Evolutionary conservation across 2,888 invertebrate genomes (phyloP), one percentile per base, ranked within the genome.

Genomic region (Polyommatus icarus): DNA sequence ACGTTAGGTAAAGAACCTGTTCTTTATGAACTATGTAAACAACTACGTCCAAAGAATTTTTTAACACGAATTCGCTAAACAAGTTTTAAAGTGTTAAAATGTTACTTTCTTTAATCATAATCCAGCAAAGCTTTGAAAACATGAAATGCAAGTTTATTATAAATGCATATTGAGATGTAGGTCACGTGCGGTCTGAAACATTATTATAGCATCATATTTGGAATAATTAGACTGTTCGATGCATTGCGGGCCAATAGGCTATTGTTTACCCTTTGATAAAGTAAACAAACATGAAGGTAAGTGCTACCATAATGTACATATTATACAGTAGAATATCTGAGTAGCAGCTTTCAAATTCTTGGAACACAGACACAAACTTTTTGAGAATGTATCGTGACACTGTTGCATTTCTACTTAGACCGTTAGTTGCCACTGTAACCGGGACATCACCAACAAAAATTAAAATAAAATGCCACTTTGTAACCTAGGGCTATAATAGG

Each of bases 231-330:
- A 29, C 67, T 67, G 6, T 24, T 61, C 12, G 12, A 24, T 24
- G 67, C 67, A 67, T 6, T 67, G 3, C 12, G 29, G 29, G 5
- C 29, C 6, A 67, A 67, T 67, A 67, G 29, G 67, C 67, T 29
- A 67, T 29, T 15, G 29, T 29, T 29, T 67, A 32, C 29, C 29
- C 10, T 67, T 67, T 67, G 1, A 6, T 67, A 67, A 29, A 67
- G 67, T 29, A 75, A 75, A 75, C 75, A 29, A 54, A 54, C 75
- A 54, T 54, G 15, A n/a, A 24, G 50, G 29, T 75, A 54, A 15
- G 46, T 3, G 46, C 46, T 46, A 10, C 12, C 46, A 3, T 46
- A 46, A 12, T 10, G 0, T 46, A 12, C 10, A 46, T 46, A 46
- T 46, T 46, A 3, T 12, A 46, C 10, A 46, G 46, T 46, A 46